phyloP scores from a whole-genome alignment of 53 echinoderm and acorn worm genomes.

The Echinarachnius parma region DNA sequence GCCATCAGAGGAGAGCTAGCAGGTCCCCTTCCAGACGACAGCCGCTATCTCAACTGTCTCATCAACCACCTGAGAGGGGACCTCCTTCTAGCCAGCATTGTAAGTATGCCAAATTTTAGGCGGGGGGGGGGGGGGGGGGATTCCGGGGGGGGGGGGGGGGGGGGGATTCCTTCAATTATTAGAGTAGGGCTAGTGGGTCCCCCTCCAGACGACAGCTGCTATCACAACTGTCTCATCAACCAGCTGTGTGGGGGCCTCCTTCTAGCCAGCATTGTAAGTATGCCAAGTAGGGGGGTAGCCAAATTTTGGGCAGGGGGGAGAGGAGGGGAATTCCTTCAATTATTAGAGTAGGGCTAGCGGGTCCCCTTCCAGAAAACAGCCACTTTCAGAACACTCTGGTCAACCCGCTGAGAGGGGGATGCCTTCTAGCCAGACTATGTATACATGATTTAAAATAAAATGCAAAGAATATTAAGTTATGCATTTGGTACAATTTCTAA shows the following conservation, averaged over 20 bases:
- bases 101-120: not conserved
- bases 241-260: constrained; percentile 6
- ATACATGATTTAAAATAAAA: too few relatives aligned
- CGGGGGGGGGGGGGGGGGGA: too few relatives aligned
- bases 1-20: constrained; percentile 8
- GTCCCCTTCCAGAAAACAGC: constrained; percentile 8
- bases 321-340: constrained; percentile 19
- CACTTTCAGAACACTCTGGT: not conserved
- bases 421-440: constrained; percentile 8
- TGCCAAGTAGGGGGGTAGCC: too few relatives aligned
- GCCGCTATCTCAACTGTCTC: not conserved
- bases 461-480: too few relatives aligned
- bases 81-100: constrained; percentile 22
- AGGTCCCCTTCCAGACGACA: constrained; percentile 19
- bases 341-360: constrained; percentile 7
- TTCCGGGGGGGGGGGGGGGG: too few relatives aligned
- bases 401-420: constrained; percentile 3
- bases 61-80: not conserved
- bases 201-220: constrained; percentile 2
- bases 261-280: constrained; percentile 15
- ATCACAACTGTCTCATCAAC: not conserved
- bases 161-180: constrained; percentile 16
- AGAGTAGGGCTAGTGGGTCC: constrained; percentile 9
- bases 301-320: too few relatives aligned
- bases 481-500: too few relatives aligned